A percentile compares a stretch with the other conserved stretches of the same genome.
phyloP scores from a whole-genome alignment of 2,888 invertebrate species.

The Torymus texanus region DNA sequence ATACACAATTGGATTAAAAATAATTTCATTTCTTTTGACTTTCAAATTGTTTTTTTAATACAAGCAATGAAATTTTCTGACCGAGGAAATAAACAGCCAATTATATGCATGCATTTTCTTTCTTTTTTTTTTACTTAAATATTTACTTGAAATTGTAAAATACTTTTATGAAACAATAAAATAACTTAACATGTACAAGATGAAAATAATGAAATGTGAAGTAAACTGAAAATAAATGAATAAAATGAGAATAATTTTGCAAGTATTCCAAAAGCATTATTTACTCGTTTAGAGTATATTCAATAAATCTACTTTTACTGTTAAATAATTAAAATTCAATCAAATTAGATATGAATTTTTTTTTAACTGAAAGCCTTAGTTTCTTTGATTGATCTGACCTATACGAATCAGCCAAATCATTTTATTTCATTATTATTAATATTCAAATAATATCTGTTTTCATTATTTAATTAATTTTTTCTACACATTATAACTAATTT shows the following conservation, averaged over 20 bases:
- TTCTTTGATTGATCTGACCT: too few relatives aligned
- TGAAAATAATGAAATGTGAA: neutral
- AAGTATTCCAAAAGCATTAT: neutral
- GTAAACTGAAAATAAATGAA: neutral
- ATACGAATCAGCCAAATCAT: too few relatives aligned
- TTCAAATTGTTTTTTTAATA: constrained; percentile 35
- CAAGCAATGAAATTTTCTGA: constrained; percentile 46
- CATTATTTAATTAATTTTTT: too few relatives aligned
- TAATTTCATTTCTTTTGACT: constrained; percentile 17
- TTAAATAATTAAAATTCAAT: too few relatives aligned
- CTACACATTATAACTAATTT: too few relatives aligned
- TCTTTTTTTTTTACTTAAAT: neutral
- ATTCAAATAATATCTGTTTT: too few relatives aligned
- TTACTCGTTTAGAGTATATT: neutral
- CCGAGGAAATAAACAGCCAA: neutral
- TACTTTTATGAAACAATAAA: neutral
- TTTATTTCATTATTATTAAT: too few relatives aligned
- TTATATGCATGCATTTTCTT: neutral
- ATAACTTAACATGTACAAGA: neutral
- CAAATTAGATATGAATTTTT: too few relatives aligned
- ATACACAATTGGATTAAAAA: constrained; percentile 25
- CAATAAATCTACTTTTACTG: neutral
- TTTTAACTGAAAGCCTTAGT: too few relatives aligned
- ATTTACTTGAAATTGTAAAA: neutral
- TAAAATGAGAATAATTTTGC: neutral